Evolutionary conservation across 1,140 invertebrate genomes (phyloP), one percentile per base, ranked within the genome.

Genomic region (Drosophila willistoni): DNA sequence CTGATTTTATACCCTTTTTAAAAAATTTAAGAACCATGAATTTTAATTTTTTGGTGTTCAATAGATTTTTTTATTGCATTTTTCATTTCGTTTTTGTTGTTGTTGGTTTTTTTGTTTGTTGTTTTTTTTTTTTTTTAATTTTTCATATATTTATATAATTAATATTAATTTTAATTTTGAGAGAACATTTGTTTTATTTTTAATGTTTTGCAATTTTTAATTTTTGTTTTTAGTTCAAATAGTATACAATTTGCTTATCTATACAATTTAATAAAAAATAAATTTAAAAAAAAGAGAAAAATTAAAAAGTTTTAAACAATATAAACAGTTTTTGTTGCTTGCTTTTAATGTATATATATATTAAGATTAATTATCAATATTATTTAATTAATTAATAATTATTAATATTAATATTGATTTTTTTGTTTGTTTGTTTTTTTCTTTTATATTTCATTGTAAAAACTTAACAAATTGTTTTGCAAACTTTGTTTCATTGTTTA

Each of bases 241-340:
- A 87, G 84, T 87, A 87, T 87, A 87, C 84, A 87, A 87, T 87
- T 87, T 71, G 66, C 84, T 87, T 87, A 87, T 71, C 80, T 89
- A 89, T 89, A 87, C 84, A 87, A 89, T 87, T 82, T 51, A 51
- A 51, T 51, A 51, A 77, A 83, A 87, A 87, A 83, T 89, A 73
- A 68, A 70, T 83, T 83, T 70, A 55, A 64, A 79, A 77, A 72
- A 73, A 71, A 77, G 34, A 65, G 60, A 69, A 77, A 66, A 84
- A 78, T 34, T 55, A 80, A 73, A 51, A 22, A 12, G 14, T 2
- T 22, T 51, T 22, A 51, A 73, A 71, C 62, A 51, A 71, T 81
- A 71, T 60, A 73, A 87, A 87, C 68, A 73, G 79, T 64, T 69
- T 67, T 74, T 44, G 42, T 73, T 60, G 10, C 62, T 70, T 73